Percentiles rank a stretch among this genome's conserved stretches.
Evolutionary conservation across 2,888 invertebrate genomes (phyloP).

Genomic region (Hydrotaea diabolus): DNA sequence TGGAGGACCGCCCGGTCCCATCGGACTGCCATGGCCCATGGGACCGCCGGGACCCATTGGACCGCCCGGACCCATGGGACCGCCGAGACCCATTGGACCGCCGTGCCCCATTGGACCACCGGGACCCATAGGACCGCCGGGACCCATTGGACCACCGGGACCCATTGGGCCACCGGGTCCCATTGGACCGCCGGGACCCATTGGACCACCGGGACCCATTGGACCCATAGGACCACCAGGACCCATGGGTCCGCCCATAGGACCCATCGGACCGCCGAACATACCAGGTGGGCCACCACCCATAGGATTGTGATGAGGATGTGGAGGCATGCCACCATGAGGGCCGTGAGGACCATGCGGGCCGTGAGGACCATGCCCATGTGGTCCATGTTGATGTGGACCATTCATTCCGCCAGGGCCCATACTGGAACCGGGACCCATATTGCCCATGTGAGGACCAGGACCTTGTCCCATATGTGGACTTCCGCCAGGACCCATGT

Average conservation of each 20-base stretch:
- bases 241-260: constrained; percentile 68
- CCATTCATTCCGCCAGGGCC: constrained; percentile 63
- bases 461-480: constrained; percentile 66
- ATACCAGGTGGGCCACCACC: constrained; percentile 72
- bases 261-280: constrained; percentile 78
- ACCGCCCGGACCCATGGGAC: constrained; percentile 70
- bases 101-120: constrained; percentile 70
- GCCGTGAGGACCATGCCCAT: constrained; percentile 66
- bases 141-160: constrained; percentile 79
- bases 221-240: constrained; percentile 68
- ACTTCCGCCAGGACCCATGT: constrained; percentile 72
- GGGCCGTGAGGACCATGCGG: constrained; percentile 68
- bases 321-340: constrained; percentile 68
- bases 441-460: constrained; percentile 69
- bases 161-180: constrained; percentile 69
- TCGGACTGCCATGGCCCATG: constrained; percentile 76
- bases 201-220: constrained; percentile 76
- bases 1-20: constrained; percentile 82
- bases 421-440: constrained; percentile 46
- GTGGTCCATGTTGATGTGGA: constrained; percentile 59
- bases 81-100: constrained; percentile 74
- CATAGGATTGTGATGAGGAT: constrained; percentile 65
- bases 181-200: constrained; percentile 76
- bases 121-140: constrained; percentile 70
- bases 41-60: constrained; percentile 83